Conservation (phyloP, 2,888 invertebrate species). For the Cactoblastis cactorum region DNA sequence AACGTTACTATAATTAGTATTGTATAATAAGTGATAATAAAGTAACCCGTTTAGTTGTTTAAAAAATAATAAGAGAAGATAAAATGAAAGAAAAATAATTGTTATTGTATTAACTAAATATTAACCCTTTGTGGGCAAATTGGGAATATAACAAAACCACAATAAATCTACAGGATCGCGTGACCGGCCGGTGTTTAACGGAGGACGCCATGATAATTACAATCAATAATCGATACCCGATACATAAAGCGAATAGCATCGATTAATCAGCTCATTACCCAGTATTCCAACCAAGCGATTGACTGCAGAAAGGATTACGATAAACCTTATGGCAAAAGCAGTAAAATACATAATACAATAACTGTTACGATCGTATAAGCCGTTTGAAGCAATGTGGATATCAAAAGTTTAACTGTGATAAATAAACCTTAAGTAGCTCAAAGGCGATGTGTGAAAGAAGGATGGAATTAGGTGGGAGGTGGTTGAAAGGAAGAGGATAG, state of each 20-base stretch:
- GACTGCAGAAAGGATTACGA: conserved; percentile 17
- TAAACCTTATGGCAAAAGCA: conserved; percentile 16
- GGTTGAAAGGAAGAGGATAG: conserved; percentile 25
- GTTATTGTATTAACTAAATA: neutral
- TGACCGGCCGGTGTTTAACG: conserved; percentile 56
- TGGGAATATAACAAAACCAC: conserved; percentile 12
- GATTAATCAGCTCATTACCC: conserved; percentile 48
- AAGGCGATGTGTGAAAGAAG: conserved; percentile 31
- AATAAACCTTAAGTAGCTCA: conserved; percentile 57
- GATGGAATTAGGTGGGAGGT: conserved; percentile 16
- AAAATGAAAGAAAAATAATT: no score
- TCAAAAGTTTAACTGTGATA: conserved; percentile 52
- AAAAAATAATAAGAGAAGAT: no score
- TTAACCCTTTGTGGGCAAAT: neutral
- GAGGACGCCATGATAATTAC: conserved; percentile 68
- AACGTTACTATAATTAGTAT: no score
- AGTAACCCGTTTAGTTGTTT: no score
- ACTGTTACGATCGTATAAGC: conserved; percentile 13
- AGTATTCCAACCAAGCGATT: conserved; percentile 25
- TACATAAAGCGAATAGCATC: conserved; percentile 50
- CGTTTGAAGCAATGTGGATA: conserved; percentile 29
- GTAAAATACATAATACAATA: conserved; percentile 19
- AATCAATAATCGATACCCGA: conserved; percentile 63
- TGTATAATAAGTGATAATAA: no score
- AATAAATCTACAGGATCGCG: conserved; percentile 54